Base-by-base conservation (phyloP, 2,113 vertebrate species). In the Orthonyx spaldingii region DNA sequence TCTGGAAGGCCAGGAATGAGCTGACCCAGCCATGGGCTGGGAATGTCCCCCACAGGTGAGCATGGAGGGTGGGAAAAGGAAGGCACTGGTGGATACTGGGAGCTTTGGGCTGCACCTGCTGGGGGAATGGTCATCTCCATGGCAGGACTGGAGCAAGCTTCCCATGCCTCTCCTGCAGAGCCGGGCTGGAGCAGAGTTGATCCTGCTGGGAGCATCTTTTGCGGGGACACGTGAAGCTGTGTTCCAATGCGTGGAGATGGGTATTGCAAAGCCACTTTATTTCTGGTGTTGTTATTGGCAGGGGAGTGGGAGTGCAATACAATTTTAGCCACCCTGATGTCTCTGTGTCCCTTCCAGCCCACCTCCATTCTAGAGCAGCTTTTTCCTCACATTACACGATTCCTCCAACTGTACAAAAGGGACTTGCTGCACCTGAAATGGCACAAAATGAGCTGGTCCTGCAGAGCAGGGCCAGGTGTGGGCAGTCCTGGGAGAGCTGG, bases 251-350 rank as follows among this genome's bases (percentile, higher is more conserved):
- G 90, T 78, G 96, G 93, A 94, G 96, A 91, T 94, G 93, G 96
- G 80, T 93, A 97, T 83, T 93, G 91, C 95, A 95, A 96, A 96
- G 95, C 93, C 95, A 93, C 93, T 97, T 97, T 95, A 97, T 97
- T 96, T 96, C 94, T 96, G 93, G 94, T 95, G 92, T 37, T 95
- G 93, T 96, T 96, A 96, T 96, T 97, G 96, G 95, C 96, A 97
- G 93, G 95, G 96, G 94, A 97, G 96, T 96, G 95, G 93, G 95
- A 96, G 94, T 97, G 94, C 94, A 96, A 95, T 96, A 96, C 96
- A 96, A 94, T 97, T 97, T 97, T 96, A 96, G 92, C 96, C 95
- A 93, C 92, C 92, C 81, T 96, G 94, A 96, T 96, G 93, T 97
- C 94, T 95, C 92, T 6, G 56, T 95, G 91, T 95, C 92, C 93